Percentiles rank a stretch among this genome's conserved stretches.
Evolutionary conservation across 37 sponge, comb jelly and placozoan species (phyloP).

Genomic region (Aplysina aerophoba): DNA sequence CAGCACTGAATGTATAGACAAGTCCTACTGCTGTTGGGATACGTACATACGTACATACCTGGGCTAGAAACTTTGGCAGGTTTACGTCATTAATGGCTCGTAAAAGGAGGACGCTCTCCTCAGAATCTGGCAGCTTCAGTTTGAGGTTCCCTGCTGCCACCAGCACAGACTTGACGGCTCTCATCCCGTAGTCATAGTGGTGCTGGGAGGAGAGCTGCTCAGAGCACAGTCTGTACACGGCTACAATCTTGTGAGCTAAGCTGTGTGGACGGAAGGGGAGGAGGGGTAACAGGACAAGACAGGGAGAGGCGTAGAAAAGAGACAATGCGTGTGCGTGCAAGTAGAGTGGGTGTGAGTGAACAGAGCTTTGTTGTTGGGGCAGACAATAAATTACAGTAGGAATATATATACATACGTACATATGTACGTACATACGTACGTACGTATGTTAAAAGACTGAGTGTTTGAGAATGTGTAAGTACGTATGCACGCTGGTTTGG

Average conservation of each 20-base stretch:
- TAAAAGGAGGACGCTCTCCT: conserved; percentile 89
- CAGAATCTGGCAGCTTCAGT: conserved; percentile 88
- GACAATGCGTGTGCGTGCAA: too few relatives aligned
- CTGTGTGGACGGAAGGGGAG: conserved; percentile 30
- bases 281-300: not conserved
- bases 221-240: conserved; percentile 93
- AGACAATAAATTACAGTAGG: too few relatives aligned
- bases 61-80: conserved; percentile 95
- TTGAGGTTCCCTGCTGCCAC: conserved; percentile 98
- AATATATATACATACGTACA: not conserved
- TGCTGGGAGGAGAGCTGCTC: conserved; percentile 99
- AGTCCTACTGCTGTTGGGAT: not conserved
- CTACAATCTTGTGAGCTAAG: conserved; percentile 96
- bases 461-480: too few relatives aligned
- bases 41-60: conserved; percentile 4
- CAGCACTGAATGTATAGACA: not conserved
- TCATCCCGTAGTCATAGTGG: conserved; percentile 99
- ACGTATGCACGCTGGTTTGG: not conserved
- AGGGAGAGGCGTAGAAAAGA: too few relatives aligned
- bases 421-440: not conserved
- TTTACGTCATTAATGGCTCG: conserved; percentile 98
- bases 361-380: too few relatives aligned
- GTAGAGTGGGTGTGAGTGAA: too few relatives aligned
- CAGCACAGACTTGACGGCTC: conserved; percentile 96
- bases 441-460: not conserved